A percentile compares a stretch with the other conserved stretches of the same genome.
Evolutionary conservation across 1,140 invertebrate genomes (phyloP).

Genomic region (Halesus radiatus): DNA sequence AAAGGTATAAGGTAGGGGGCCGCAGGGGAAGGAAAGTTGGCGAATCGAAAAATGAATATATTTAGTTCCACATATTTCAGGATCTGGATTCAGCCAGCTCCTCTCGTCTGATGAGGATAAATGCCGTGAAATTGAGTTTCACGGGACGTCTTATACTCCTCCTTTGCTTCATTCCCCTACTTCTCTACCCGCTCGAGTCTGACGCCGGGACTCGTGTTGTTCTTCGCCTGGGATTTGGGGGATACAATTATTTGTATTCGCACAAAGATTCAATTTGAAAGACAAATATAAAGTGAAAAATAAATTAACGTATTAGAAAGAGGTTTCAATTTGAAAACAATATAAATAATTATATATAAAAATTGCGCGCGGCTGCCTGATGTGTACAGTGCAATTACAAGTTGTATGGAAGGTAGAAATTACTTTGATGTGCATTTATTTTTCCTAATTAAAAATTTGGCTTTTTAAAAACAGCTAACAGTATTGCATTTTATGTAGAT

Average conservation of each 20-base stretch:
- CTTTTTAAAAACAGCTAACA: too few species aligned
- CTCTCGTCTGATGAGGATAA: conserved; percentile 16
- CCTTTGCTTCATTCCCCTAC: neutral
- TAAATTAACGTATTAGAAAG: too few species aligned
- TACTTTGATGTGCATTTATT: too few species aligned
- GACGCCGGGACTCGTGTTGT: neutral
- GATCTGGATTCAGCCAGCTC: neutral
- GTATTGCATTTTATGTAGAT: too few species aligned
- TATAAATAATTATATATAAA: too few species aligned
- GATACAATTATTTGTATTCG: neutral
- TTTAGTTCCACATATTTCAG: conserved; percentile 12
- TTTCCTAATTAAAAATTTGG: too few species aligned
- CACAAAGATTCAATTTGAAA: too few species aligned
- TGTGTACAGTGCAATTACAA: too few species aligned
- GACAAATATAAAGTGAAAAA: too few species aligned
- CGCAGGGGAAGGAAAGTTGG: conserved; percentile 5
- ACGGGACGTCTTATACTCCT: neutral
- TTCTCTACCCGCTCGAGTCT: neutral
- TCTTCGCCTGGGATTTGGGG: neutral
- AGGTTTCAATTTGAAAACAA: too few species aligned
- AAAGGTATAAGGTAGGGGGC: neutral
- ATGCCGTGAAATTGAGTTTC: conserved; percentile 35
- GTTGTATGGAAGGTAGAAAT: too few species aligned
- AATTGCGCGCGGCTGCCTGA: too few species aligned
- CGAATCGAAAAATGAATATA: conserved; percentile 29